These are phyloP conservation scores for Drosophila crucigera DNA, from an alignment of 2,888 invertebrate genomes.

Conservation along the genomic window DNA sequence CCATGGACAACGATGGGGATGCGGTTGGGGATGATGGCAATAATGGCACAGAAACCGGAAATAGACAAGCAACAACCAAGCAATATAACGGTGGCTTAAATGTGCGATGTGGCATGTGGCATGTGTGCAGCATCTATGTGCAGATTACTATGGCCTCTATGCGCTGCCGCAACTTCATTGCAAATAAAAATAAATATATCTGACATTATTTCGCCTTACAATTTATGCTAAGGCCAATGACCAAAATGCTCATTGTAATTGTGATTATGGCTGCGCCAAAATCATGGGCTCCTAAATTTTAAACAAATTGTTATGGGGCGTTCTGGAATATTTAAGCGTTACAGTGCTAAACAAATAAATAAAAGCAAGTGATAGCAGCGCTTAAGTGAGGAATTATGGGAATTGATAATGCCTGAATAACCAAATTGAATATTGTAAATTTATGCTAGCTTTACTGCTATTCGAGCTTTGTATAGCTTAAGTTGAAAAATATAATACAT, in stretches of 20 bases:
- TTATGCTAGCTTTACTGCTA: background rate
- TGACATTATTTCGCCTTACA: slow-evolving; percentile 51
- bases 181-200: slow-evolving; percentile 69
- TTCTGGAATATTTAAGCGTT: background rate
- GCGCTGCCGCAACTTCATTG: slow-evolving; percentile 57
- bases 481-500: background rate
- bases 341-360: background rate
- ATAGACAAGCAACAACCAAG: slow-evolving; percentile 57
- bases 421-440: background rate
- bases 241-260: slow-evolving; percentile 49
- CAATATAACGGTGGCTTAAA: slow-evolving; percentile 62
- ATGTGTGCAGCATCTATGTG: slow-evolving; percentile 28
- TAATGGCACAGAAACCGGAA: slow-evolving; percentile 69
- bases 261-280: slow-evolving; percentile 24
- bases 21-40: slow-evolving; percentile 37
- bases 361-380: background rate
- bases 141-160: slow-evolving; percentile 26
- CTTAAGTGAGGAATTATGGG: background rate
- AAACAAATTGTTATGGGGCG: slow-evolving; percentile 34
- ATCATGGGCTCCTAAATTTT: slow-evolving; percentile 5
- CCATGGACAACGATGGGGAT: slow-evolving; percentile 14
- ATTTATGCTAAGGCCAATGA: slow-evolving; percentile 69
- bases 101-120: slow-evolving; percentile 37
- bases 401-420: background rate
- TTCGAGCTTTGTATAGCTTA: background rate